These are phyloP conservation scores for Ochropleura leucogaster DNA, from an alignment of 2,888 invertebrate genomes.

Conservation along the genomic window DNA sequence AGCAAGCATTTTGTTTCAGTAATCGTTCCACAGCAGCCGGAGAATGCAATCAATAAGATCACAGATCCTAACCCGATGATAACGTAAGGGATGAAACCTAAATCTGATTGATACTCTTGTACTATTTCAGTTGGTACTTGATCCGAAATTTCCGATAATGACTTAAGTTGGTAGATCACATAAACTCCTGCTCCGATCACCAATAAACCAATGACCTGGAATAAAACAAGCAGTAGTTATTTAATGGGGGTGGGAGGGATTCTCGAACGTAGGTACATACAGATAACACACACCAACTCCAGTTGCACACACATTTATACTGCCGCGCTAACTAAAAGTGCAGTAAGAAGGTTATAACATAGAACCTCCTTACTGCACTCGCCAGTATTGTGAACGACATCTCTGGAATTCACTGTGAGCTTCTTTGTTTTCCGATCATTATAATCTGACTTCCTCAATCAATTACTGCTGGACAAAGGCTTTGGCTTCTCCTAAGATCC, in stretches of 20 bases:
- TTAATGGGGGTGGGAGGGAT: not conserved
- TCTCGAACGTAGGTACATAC: no score
- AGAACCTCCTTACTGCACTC: no score
- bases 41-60: constrained; percentile 54
- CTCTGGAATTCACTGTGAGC: no score
- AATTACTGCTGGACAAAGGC: not conserved
- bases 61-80: constrained; percentile 47
- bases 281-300: no score
- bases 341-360: no score
- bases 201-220: constrained; percentile 52
- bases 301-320: no score
- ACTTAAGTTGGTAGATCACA: not conserved
- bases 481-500: not conserved
- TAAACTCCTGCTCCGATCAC: constrained; percentile 46
- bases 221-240: constrained; percentile 14
- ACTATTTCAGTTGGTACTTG: not conserved
- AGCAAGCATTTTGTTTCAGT: constrained; percentile 62
- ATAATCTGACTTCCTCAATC: no score
- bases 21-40: constrained; percentile 61
- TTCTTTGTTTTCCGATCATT: no score
- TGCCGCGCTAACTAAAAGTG: no score
- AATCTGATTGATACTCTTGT: not conserved
- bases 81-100: constrained; percentile 37
- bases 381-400: no score
- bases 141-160: not conserved